Conservation (phyloP, 2,113 vertebrate species). For the Gasterosteus nipponicus region DNA sequence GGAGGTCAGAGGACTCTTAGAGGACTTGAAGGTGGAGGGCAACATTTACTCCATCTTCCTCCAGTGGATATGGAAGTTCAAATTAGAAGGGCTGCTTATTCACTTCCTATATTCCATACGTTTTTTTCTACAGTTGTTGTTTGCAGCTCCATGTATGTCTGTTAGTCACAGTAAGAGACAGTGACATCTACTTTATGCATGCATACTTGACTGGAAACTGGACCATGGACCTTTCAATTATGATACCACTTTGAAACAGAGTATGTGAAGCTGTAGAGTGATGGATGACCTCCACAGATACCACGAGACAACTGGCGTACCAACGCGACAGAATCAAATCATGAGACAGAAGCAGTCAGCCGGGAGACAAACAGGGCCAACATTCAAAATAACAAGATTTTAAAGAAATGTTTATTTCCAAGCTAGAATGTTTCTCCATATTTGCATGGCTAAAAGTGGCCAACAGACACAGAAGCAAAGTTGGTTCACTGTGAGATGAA, state of each 20-base stretch:
- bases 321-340: constrained; percentile 4
- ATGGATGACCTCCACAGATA: not conserved
- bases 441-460: not conserved
- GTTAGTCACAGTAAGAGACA: not conserved
- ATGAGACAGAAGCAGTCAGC: not conserved
- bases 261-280: constrained; percentile 6
- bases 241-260: not conserved
- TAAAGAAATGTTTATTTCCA: not conserved
- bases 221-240: not conserved
- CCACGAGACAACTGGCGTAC: not conserved
- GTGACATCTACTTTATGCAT: not conserved
- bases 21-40: constrained; percentile 2
- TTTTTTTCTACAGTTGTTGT: not conserved
- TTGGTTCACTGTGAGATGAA: not conserved
- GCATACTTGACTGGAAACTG: not conserved
- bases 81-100: not conserved
- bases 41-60: not conserved
- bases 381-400: not conserved
- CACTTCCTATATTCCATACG: no score
- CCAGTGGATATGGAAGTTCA: not conserved
- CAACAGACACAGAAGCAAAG: not conserved
- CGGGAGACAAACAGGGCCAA: not conserved
- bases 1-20: constrained; percentile 28
- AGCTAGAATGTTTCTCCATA: not conserved
- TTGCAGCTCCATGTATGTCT: not conserved